phyloP scores from a whole-genome alignment of 92 coral and sea anemone genomes.

The Phenganax subtilis region DNA sequence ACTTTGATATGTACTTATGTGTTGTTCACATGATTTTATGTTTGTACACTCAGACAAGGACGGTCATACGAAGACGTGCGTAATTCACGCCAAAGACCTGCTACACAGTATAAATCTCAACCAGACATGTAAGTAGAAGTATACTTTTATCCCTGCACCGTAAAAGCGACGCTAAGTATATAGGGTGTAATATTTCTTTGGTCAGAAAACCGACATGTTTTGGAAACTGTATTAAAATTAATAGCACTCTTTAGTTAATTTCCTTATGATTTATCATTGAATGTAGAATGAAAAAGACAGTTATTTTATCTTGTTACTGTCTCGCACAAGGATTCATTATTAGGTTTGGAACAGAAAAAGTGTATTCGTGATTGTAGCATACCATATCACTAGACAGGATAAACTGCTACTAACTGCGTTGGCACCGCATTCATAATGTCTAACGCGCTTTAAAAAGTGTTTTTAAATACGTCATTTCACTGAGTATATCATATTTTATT shows the following conservation, averaged over 20 bases:
- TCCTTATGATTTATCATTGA: too few relatives aligned
- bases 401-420: too few relatives aligned
- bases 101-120: conserved; percentile 17
- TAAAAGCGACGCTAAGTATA: too few relatives aligned
- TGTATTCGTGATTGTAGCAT: too few relatives aligned
- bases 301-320: too few relatives aligned
- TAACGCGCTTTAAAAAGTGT: too few relatives aligned
- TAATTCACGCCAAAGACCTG: neutral
- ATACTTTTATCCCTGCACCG: neutral
- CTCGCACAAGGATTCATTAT: too few relatives aligned
- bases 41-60: neutral
- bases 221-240: neutral
- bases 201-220: neutral
- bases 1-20: neutral
- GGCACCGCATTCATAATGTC: too few relatives aligned
- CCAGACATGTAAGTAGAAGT: conserved; percentile 30
- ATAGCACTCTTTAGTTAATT: neutral
- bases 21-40: neutral
- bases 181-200: neutral
- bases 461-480: neutral
- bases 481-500: neutral
- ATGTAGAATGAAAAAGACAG: too few relatives aligned
- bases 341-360: too few relatives aligned
- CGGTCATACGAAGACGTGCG: conserved; percentile 30
- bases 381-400: too few relatives aligned